Conservation (phyloP, 2,113 vertebrate genomes). For the Dermatemys mawii region DNA sequence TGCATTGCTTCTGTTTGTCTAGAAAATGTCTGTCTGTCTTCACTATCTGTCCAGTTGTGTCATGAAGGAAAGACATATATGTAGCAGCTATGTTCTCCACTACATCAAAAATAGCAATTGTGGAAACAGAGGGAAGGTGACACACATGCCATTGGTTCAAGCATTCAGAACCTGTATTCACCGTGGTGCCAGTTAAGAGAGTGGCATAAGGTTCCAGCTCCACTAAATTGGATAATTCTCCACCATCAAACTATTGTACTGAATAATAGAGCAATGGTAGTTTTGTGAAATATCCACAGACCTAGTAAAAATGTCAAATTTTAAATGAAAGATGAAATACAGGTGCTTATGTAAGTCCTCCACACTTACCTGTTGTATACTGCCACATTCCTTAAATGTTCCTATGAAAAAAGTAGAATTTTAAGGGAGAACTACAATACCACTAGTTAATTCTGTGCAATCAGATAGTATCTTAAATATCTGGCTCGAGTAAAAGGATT, state of each 20-base stretch:
- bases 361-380: not conserved
- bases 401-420: not conserved
- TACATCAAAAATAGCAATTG: not conserved
- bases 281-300: not conserved
- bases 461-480: not conserved
- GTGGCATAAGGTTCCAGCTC: not conserved
- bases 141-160: not conserved
- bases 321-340: not conserved
- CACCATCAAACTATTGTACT: not conserved
- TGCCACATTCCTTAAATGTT: not conserved
- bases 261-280: not conserved
- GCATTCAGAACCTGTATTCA: not conserved
- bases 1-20: not conserved
- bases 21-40: not conserved
- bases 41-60: slow-evolving; percentile 9
- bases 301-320: not conserved
- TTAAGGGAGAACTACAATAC: not conserved
- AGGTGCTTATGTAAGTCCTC: not conserved
- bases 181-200: not conserved
- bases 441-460: not conserved
- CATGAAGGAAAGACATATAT: not conserved
- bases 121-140: not conserved
- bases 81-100: slow-evolving; percentile 1
- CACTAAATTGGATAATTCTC: not conserved
- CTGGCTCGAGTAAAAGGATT: not conserved